Evolutionary conservation across 2,888 invertebrate genomes (phyloP), one percentile per base, ranked within the genome.

Genomic region (Loripinus fragilis): DNA sequence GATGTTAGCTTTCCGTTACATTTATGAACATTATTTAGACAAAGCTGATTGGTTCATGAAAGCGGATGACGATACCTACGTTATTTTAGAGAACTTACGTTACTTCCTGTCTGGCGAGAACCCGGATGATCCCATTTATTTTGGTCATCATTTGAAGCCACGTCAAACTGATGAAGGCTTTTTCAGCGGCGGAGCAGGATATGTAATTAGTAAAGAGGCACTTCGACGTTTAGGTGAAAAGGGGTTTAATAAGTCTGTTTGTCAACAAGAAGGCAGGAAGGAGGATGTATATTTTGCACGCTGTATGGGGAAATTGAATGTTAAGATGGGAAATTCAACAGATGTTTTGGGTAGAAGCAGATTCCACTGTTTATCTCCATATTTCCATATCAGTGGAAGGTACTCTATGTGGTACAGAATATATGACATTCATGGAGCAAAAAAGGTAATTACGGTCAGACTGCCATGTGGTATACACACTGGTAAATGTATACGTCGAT

Each of bases 1-100:
- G 0, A 98, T 98, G 94, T 96, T 96, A 89, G 98, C 98, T 0
- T 98, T 98, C 93, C 96, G 96, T 89, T 97, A 98, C 91, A 96
- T 97, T 35, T 97, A 97, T 91, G 95, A 97, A 85, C 95, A 98
- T 71, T 89, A 98, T 93, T 94, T 96, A 72, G 95, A 98, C 87
- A 95, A 98, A 74, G 97, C 52, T 52, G 52, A 52, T 52, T 52
- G 52, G 52, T 52, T 25, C 15, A 28, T 52, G 52, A 52, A 52
- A 15, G 25, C 52, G 12, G 52, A 52, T n/a, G 25, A 52, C 15
- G 52, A 52, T 15, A 52, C 52, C 25, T 52, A n/a, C 52, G 52
- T 52, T 28, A 52, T 52, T 8, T 23, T 52, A 1, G 52, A 52
- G 15, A 52, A 52, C 52, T 52, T 52, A 25, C 52, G 52, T 25